Evolutionary conservation across 2,888 invertebrate species (phyloP), one percentile per base, ranked within the genome.

Genomic region (Chrysolina haemoptera): DNA sequence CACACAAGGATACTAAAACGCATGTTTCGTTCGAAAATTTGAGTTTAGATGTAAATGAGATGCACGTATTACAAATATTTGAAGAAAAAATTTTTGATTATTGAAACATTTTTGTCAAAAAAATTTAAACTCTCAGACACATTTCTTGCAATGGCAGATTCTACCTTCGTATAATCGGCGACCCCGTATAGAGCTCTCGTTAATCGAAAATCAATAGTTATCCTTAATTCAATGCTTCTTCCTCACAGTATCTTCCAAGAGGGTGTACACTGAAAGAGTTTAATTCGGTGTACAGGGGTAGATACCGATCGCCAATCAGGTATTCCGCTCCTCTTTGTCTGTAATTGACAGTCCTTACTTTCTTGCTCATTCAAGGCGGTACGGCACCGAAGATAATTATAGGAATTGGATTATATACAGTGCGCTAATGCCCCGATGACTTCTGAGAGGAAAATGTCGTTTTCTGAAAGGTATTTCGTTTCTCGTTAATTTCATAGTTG

Each of bases 271-370:
- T 40, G 53, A 76, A 73, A 65, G 74, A 76, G 71, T 74, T 73
- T 73, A 71, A 76, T 76, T 78, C 67, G 79, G 81, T 82, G 78
- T 80, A 80, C 78, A 79, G 79, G 83, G 83, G 83, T 82, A 83
- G 84, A 84, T 84, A 83, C 76, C 74, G 81, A 84, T 84, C 84
- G 81, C 82, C 82, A 83, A 83, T 84, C 84, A 83, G 83, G 83
- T 82, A 83, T 83, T 82, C 20, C 18, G 18, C 35, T 46, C 43
- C 65, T 65, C 59, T 59, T 59, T 59, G 59, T 35, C 59, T 22
- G 59, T 59, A 59, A 59, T 27, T 59, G 59, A 59, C 59, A 59
- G 59, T 27, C 35, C 59, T 59, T 59, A 59, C 59, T 59, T 59
- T 59, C 59, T 59, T 59, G 59, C 59, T 59, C 59, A 59, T 59